phyloP scores from a whole-genome alignment of 2,113 vertebrate species.

The Ctenodactylus gundi region DNA sequence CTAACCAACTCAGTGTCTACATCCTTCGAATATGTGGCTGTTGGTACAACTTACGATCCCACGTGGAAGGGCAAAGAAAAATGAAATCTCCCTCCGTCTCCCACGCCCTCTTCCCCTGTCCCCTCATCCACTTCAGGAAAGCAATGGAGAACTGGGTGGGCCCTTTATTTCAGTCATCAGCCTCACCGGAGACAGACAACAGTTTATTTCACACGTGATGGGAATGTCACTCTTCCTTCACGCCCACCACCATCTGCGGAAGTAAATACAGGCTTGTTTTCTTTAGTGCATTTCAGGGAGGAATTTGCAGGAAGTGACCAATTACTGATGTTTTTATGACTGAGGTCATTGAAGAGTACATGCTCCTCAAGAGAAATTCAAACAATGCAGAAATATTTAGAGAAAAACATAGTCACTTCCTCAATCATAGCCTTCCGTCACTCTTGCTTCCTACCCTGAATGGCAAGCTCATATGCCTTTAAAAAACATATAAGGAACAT shows the following conservation, averaged over 20 bases:
- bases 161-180: no score
- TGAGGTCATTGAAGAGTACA: neutral
- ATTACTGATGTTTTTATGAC: neutral
- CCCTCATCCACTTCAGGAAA: neutral
- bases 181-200: neutral
- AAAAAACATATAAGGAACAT: no score
- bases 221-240: neutral
- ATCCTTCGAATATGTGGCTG: neutral
- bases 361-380: neutral
- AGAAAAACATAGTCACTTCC: neutral
- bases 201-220: neutral
- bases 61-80: neutral
- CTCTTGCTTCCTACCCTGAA: neutral
- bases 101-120: neutral
- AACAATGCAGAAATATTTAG: neutral
- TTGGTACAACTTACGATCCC: neutral
- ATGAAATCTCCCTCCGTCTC: neutral
- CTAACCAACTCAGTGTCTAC: no score
- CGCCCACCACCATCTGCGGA: neutral
- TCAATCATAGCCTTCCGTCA: accelerated
- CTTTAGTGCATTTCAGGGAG: neutral
- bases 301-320: neutral
- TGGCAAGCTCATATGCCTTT: neutral
- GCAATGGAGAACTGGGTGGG: neutral
- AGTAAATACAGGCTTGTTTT: neutral